Base-by-base conservation (phyloP, 2,113 vertebrate genomes). In the Rhinolophus ferrumequinum region DNA sequence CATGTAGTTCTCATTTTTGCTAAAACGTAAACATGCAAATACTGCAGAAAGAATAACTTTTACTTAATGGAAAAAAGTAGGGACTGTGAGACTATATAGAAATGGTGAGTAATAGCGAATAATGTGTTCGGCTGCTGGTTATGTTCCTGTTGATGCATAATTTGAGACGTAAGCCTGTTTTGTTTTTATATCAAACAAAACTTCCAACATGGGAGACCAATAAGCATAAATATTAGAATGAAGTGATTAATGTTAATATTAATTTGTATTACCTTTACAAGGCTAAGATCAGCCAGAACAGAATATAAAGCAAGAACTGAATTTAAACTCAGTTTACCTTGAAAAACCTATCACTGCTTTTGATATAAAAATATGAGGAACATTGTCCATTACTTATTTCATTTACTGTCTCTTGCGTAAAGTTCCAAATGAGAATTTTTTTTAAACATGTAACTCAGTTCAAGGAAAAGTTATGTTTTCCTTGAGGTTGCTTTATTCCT, bases 271-370 rank as follows among this genome's bases (percentile, higher is more conserved):
- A 70, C 4, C 64, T 22, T 26, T 33, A 24, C 8, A 60, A 62
- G 56, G 33, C 91, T 87, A 84, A 47, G 47, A 87, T 67, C 69
- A 94, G 62, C 41, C 38, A 77, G 52, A 60, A 90, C 88, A 89
- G 10, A 50, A 41, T 50, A 52, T 35, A 89, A 93, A 70, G 52
- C 38, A 96, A 64, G 47, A 93, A 76, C 69, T 69, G 41, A 93
- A 30, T 93, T 90, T 94, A 70, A 87, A 85, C 81, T 89, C 26
- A n/a, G 35, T 95, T 90, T 90, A 88, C 24, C 28, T 91, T 84
- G 54, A 66, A 79, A 75, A 87, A 70, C 73, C 41, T n/a, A 56
- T 35, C 38, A 47, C 8, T 80, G 18, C n/a, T 95, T 95, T 87
- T 87, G 35, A 50, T 86, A 33, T 81, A 75, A 96, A 95, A 90